Conservation (phyloP, 2,888 invertebrate genomes). For the Pyralis farinalis region DNA sequence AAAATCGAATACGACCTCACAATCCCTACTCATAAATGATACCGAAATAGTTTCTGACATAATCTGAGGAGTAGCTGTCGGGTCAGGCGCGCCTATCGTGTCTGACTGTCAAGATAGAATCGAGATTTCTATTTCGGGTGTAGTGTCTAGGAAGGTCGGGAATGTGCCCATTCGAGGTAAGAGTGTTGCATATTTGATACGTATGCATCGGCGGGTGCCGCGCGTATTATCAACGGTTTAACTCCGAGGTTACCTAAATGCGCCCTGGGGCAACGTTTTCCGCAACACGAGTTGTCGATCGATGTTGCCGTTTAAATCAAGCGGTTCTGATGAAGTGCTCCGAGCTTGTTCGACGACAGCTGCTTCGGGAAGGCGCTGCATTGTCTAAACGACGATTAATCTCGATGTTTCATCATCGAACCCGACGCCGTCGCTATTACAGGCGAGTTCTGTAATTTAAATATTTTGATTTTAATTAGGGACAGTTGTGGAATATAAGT, state of each 20-base stretch:
- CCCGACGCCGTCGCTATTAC: background rate
- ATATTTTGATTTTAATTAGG: conserved; percentile 7
- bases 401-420: conserved; percentile 14
- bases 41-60: conserved; percentile 27
- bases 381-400: conserved; percentile 33
- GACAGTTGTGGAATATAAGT: no score
- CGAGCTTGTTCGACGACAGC: conserved; percentile 29
- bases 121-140: conserved; percentile 44
- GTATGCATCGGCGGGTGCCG: conserved; percentile 27
- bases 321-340: conserved; percentile 28
- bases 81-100: conserved; percentile 28
- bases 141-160: conserved; percentile 27
- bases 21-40: conserved; percentile 2
- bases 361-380: conserved; percentile 17
- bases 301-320: conserved; percentile 50
- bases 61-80: conserved; percentile 19
- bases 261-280: conserved; percentile 46
- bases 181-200: conserved; percentile 68
- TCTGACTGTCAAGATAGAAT: conserved; percentile 39
- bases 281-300: conserved; percentile 42
- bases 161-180: conserved; percentile 38
- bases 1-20: background rate
- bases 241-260: conserved; percentile 47
- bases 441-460: conserved; percentile 5
- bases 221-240: conserved; percentile 62